These are phyloP conservation scores for Spialia ferax DNA, from an alignment of 2,888 invertebrate species.

Conservation along the genomic window DNA sequence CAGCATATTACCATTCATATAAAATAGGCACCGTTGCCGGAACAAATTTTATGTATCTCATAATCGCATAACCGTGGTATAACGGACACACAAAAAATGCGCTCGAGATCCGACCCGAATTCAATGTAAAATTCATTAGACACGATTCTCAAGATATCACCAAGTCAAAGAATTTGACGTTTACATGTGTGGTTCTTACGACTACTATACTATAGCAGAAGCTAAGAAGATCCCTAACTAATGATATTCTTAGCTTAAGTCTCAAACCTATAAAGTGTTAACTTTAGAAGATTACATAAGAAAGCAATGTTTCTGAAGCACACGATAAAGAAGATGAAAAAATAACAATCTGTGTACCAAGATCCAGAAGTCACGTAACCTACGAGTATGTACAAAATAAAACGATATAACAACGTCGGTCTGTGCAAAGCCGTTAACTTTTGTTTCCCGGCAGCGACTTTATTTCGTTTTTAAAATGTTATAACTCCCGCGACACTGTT, in stretches of 20 bases:
- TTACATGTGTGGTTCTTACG: background rate
- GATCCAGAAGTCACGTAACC: no score
- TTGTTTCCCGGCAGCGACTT: constrained; percentile 31
- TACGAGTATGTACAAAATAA: no score
- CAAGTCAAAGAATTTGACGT: constrained; percentile 39
- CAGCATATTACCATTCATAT: constrained; percentile 28
- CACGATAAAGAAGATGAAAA: no score
- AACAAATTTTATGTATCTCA: constrained; percentile 39
- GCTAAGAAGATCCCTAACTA: no score
- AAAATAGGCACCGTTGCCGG: constrained; percentile 27
- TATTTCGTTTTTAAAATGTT: constrained; percentile 52
- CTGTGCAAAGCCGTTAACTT: constrained; percentile 9
- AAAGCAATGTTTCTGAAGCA: no score
- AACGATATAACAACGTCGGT: background rate
- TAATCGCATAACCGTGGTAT: constrained; percentile 38
- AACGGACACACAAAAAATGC: constrained; percentile 36
- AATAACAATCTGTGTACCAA: no score
- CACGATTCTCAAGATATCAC: constrained; percentile 52
- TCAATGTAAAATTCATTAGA: constrained; percentile 51
- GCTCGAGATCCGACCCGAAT: constrained; percentile 37
- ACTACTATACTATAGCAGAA: background rate
- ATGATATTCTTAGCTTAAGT: no score
- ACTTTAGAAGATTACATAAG: background rate
- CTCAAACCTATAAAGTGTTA: no score
- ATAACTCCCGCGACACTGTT: constrained; percentile 64